phyloP scores from a whole-genome alignment of 2,113 vertebrate species.

The Myotis davidii region DNA sequence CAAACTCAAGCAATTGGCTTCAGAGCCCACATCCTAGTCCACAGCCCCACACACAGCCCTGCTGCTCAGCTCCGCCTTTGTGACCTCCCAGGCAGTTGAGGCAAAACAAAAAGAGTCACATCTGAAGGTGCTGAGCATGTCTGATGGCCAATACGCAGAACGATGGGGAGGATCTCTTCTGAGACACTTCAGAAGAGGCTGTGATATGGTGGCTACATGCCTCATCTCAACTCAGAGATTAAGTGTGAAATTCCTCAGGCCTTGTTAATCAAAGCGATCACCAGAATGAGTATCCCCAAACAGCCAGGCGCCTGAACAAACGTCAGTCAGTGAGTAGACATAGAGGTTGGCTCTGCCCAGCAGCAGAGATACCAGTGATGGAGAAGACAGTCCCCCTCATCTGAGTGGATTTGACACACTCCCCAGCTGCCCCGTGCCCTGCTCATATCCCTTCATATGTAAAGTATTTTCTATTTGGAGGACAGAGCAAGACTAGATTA shows the following conservation, averaged over 20 bases:
- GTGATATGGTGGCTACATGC: background rate
- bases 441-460: conserved; percentile 56
- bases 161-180: background rate
- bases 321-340: conserved; percentile 80
- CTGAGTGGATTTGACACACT: background rate
- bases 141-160: background rate
- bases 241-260: conserved; percentile 70
- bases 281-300: conserved; percentile 66
- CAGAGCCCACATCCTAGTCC: background rate
- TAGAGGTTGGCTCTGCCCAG: conserved; percentile 66
- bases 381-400: background rate
- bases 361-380: background rate
- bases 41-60: rapidly evolving
- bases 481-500: conserved; percentile 70
- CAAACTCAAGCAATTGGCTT: background rate
- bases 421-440: background rate
- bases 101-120: background rate
- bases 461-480: conserved; percentile 73
- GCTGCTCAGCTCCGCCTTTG: background rate
- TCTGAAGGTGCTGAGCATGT: background rate
- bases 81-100: background rate
- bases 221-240: conserved; percentile 45
- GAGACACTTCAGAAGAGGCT: conserved; percentile 10
- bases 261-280: conserved; percentile 62
- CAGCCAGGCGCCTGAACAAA: conserved; percentile 56